A percentile compares a stretch with the other conserved stretches of the same genome.
Conservation (phyloP, 2,888 invertebrate species). For the Drosophila picticornis region DNA sequence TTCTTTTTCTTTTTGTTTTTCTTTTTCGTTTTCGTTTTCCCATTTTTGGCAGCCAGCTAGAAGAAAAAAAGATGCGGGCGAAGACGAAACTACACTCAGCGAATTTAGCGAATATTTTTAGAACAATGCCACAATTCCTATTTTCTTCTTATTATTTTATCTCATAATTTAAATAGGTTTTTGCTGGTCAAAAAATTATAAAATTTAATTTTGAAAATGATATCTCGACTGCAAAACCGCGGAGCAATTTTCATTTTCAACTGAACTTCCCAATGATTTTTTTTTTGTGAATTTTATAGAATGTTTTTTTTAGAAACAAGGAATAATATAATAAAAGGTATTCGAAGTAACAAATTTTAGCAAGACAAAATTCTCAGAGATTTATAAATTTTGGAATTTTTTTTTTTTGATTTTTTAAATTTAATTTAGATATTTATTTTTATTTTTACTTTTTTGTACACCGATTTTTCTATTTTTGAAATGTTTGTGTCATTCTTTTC, state of each 20-base stretch:
- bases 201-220: too few relatives aligned
- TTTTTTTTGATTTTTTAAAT: neutral
- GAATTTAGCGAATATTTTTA: neutral
- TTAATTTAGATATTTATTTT: neutral
- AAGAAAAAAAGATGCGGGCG: slow-evolving; percentile 1
- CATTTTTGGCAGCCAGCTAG: slow-evolving; percentile 12
- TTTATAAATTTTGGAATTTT: neutral
- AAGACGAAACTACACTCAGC: slow-evolving; percentile 1
- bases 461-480: too few relatives aligned
- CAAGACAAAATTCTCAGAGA: neutral
- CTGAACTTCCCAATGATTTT: neutral
- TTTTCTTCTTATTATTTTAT: too few relatives aligned
- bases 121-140: neutral
- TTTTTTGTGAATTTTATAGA: neutral
- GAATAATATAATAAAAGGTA: neutral
- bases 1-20: neutral
- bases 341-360: neutral
- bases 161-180: neutral
- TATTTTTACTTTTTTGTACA: neutral
- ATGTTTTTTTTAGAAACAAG: neutral
- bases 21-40: neutral
- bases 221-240: too few relatives aligned
- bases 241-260: too few relatives aligned
- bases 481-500: neutral
- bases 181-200: neutral